Conservation (phyloP, 2,113 vertebrate species). For the Urocitellus parryii region DNA sequence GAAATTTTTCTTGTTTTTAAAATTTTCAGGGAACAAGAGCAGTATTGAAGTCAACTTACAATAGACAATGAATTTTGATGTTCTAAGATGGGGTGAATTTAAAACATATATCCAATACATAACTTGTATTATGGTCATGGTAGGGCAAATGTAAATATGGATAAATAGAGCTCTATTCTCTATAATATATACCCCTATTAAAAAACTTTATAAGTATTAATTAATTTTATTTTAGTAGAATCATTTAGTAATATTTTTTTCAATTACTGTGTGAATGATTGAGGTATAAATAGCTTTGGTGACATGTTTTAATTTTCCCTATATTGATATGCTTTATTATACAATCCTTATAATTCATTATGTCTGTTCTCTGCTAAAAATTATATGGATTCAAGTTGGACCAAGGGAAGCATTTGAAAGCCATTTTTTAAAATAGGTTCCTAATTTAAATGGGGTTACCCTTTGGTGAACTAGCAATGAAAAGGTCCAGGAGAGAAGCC, state of each 20-base stretch:
- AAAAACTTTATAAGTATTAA: background rate
- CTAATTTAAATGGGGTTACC: background rate
- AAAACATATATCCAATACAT: background rate
- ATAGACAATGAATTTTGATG: background rate
- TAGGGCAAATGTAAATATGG: background rate
- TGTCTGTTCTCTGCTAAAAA: background rate
- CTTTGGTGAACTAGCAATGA: background rate
- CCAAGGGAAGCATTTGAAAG: background rate
- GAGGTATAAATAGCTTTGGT: background rate
- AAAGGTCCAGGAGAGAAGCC: background rate
- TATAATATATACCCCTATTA: background rate
- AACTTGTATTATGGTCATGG: background rate
- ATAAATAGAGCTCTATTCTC: background rate
- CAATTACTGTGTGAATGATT: background rate
- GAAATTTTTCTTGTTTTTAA: background rate
- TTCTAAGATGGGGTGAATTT: background rate
- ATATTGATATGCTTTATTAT: background rate
- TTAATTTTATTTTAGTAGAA: background rate
- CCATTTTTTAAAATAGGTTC: background rate
- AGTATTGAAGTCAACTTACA: background rate
- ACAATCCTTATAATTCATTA: background rate
- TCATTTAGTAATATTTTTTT: background rate
- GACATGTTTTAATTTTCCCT: background rate
- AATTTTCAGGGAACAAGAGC: background rate
- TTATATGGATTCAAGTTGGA: background rate